A percentile compares a stretch with the other conserved stretches of the same genome.
Conservation (phyloP, 2,797 vertebrate genomes). For the Holocentrus rufus region DNA sequence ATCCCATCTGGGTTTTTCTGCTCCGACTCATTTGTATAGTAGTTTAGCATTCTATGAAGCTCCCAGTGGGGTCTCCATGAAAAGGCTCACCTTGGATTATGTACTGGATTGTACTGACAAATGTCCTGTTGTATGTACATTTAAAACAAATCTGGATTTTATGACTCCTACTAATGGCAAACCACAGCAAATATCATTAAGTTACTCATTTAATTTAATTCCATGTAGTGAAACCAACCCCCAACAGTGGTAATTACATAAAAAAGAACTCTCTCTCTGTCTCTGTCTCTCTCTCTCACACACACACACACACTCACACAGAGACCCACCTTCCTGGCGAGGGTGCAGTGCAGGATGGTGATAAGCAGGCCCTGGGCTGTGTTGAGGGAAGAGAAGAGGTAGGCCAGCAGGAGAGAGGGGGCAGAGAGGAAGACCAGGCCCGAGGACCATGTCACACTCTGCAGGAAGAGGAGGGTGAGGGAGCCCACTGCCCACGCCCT, state of each 20-base stretch:
- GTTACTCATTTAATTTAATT: no score
- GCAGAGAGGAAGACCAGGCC: constrained; percentile 92
- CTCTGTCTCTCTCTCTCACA: neutral
- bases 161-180: no score
- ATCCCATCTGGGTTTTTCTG: no score
- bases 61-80: no score
- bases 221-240: no score
- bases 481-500: constrained; percentile 93
- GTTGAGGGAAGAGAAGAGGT: constrained; percentile 94
- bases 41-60: no score
- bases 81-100: no score
- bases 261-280: neutral
- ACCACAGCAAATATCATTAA: no score
- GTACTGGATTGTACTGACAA: no score
- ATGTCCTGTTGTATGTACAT: no score
- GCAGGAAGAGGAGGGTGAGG: constrained; percentile 90
- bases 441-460: constrained; percentile 92
- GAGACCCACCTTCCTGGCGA: constrained; percentile 89
- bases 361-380: constrained; percentile 92
- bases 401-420: constrained; percentile 90
- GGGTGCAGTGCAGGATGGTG: constrained; percentile 91
- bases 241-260: neutral
- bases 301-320: neutral
- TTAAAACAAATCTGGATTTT: no score
- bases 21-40: no score